These are phyloP conservation scores for Sphyrna mokarran DNA, from an alignment of 2,113 vertebrate species.

Conservation along the genomic window DNA sequence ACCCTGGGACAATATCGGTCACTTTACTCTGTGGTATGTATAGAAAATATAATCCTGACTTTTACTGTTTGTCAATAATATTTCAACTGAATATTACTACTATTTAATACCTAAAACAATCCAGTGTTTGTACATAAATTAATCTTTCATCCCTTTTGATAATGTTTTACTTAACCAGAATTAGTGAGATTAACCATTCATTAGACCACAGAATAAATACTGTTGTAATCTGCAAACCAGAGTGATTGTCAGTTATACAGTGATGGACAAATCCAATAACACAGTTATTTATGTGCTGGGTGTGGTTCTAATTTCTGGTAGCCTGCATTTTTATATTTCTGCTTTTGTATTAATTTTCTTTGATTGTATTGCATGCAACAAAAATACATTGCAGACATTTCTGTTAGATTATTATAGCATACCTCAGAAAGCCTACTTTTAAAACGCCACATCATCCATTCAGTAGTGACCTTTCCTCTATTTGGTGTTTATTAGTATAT, in stretches of 20 bases:
- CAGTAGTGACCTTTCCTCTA: not conserved
- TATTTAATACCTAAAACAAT: not conserved
- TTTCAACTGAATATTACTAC: not conserved
- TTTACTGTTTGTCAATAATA: not conserved
- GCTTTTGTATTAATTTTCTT: not conserved
- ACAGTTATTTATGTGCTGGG: not conserved
- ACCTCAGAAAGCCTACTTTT: not conserved
- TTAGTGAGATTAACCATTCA: not conserved
- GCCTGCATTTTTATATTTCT: not conserved
- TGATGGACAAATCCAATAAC: not conserved
- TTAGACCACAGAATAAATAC: not conserved
- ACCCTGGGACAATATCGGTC: not conserved
- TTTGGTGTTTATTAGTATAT: not conserved
- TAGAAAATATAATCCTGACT: not conserved
- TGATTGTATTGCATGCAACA: not conserved
- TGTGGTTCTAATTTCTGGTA: not conserved
- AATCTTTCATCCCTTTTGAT: not conserved
- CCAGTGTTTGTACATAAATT: not conserved
- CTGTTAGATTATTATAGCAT: not conserved
- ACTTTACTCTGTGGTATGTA: not conserved
- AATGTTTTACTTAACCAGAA: not conserved
- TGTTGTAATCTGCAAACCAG: not conserved
- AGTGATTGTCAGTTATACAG: not conserved
- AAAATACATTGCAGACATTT: not conserved
- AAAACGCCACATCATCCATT: not conserved